phyloP scores from a whole-genome alignment of 2,113 vertebrate species.

The Ptyas mucosa region DNA sequence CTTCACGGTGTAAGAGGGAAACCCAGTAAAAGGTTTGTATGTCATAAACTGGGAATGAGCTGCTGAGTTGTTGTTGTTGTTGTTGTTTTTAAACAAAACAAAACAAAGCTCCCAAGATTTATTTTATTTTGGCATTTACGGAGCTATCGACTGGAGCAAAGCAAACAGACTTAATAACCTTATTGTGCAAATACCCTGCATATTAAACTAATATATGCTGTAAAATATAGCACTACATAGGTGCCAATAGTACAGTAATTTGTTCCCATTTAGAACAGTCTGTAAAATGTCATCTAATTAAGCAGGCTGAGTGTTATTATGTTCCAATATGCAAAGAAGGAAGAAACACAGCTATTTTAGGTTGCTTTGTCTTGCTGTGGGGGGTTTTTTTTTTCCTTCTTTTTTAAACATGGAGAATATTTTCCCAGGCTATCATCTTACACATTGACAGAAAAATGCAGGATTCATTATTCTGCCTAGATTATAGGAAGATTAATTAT shows the following conservation, averaged over 20 bases:
- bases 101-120: neutral
- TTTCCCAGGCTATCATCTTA: neutral
- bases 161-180: slow-evolving; percentile 22
- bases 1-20: slow-evolving; percentile 2
- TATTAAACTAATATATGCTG: slow-evolving; percentile 3
- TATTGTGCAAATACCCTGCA: slow-evolving; percentile 22
- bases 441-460: neutral
- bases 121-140: slow-evolving; percentile 41
- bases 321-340: neutral
- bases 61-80: neutral
- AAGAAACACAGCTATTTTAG: slow-evolving; percentile 9
- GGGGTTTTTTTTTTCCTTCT: neutral
- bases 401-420: neutral
- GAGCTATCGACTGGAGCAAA: slow-evolving; percentile 28
- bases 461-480: neutral
- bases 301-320: rapidly evolving
- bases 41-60: slow-evolving; percentile 34
- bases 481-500: neutral
- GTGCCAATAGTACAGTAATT: neutral
- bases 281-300: slow-evolving; percentile 12
- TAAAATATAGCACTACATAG: neutral
- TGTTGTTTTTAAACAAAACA: neutral
- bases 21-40: slow-evolving; percentile 22
- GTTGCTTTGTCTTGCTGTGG: neutral
- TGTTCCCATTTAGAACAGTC: neutral